A percentile compares a stretch with the other conserved stretches of the same genome.
These are phyloP conservation scores for Flexamia atlantica DNA, from an alignment of 2,888 invertebrate species.

Conservation along the genomic window DNA sequence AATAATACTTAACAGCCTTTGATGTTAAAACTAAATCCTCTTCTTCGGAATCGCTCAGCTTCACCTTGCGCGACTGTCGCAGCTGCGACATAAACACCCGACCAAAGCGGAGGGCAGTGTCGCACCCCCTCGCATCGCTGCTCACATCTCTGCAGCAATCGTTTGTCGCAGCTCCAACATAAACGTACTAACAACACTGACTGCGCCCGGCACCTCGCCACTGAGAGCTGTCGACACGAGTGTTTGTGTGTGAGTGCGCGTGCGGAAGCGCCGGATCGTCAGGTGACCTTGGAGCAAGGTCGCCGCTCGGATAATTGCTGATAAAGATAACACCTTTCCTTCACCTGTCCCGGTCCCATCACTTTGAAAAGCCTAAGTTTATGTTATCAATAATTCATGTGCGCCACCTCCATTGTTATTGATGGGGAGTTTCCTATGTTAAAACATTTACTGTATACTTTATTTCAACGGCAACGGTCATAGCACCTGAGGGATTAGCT, in stretches of 20 bases:
- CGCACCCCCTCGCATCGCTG: slow-evolving; percentile 1
- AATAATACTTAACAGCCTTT: slow-evolving; percentile 18
- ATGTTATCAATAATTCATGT: background rate
- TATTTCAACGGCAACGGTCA: no score
- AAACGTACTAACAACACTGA: background rate
- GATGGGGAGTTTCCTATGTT: background rate
- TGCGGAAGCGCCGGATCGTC: background rate
- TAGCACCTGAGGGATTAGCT: no score
- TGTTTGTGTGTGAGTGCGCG: slow-evolving; percentile 1
- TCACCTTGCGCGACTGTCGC: slow-evolving; percentile 8
- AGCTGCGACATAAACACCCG: slow-evolving; percentile 8
- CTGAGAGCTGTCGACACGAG: background rate
- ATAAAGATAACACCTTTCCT: background rate
- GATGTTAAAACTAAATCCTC: slow-evolving; percentile 3
- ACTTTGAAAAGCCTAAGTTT: background rate
- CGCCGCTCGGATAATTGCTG: background rate
- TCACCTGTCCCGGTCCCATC: background rate
- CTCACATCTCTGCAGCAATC: background rate
- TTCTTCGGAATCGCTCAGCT: slow-evolving; percentile 24
- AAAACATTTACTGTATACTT: no score
- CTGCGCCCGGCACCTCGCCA: background rate
- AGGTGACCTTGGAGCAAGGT: slow-evolving; percentile 14
- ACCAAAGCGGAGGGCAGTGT: background rate
- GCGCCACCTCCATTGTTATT: background rate
- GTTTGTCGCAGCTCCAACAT: slow-evolving; percentile 28